Evolutionary conservation across 2,113 vertebrate genomes (phyloP).

Genomic region (Boleophthalmus pectinirostris): DNA sequence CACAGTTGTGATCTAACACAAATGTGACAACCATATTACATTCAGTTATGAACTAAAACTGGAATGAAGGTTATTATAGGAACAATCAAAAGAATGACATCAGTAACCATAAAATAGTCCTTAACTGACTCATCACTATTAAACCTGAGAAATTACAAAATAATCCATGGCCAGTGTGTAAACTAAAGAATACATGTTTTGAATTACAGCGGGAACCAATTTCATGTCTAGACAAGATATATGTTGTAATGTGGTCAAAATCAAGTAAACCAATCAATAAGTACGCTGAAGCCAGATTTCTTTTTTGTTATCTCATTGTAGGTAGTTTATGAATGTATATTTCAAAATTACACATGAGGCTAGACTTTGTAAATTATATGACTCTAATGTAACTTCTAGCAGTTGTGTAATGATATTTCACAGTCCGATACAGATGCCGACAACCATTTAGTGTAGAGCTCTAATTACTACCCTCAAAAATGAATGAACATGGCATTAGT

Average conservation of each 20-base stretch:
- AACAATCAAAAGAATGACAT: background rate
- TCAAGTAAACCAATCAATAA: too few relatives aligned
- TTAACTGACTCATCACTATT: background rate
- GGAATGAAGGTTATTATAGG: background rate
- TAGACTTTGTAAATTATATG: background rate
- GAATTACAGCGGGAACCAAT: background rate
- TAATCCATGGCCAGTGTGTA: background rate
- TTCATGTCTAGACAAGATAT: background rate
- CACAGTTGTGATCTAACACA: background rate
- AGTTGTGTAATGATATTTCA: constrained; percentile 5
- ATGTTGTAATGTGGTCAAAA: background rate
- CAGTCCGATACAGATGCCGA: background rate
- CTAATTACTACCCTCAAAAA: background rate
- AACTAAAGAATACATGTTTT: background rate
- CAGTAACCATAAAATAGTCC: background rate
- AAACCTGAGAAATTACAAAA: background rate
- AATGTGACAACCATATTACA: background rate
- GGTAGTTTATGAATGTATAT: background rate
- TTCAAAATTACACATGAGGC: background rate
- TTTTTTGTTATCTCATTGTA: background rate
- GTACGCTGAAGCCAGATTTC: too few relatives aligned
- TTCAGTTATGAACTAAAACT: background rate
- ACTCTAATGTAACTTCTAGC: background rate
- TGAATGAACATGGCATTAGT: constrained; percentile 6
- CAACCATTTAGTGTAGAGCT: constrained; percentile 2